Evolutionary conservation across 2,888 invertebrate species (phyloP).

Genomic region (Drosophila austrosaltans): DNA sequence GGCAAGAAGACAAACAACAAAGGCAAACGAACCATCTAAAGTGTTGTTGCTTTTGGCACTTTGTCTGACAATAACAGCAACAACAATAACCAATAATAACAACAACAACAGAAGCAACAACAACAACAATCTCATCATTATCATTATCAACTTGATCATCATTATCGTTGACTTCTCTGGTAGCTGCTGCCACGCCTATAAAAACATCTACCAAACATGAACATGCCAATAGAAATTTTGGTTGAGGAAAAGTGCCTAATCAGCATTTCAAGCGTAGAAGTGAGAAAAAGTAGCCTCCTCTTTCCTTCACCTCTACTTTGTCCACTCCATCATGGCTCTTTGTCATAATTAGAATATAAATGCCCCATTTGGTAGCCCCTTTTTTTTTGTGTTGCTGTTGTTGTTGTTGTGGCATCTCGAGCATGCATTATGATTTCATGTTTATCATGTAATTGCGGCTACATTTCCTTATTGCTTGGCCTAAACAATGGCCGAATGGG

Average conservation of each 20-base stretch:
- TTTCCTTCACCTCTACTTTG: background rate
- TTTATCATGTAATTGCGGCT: constrained; percentile 40
- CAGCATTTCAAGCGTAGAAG: constrained; percentile 53
- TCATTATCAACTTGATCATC: constrained; percentile 28
- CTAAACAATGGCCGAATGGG: constrained; percentile 12
- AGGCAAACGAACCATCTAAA: constrained; percentile 41
- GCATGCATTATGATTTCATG: constrained; percentile 39
- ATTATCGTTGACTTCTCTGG: constrained; percentile 35
- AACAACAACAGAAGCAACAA: constrained; percentile 37
- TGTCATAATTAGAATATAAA: constrained; percentile 75
- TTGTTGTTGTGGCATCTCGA: constrained; percentile 49
- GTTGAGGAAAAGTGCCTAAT: constrained; percentile 65
- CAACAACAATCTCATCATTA: constrained; percentile 38
- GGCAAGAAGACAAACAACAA: constrained; percentile 44
- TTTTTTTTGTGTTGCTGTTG: constrained; percentile 8
- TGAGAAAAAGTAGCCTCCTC: constrained; percentile 30
- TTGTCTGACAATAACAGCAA: constrained; percentile 31
- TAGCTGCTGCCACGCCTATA: constrained; percentile 35
- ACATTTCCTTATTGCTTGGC: constrained; percentile 47
- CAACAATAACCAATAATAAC: constrained; percentile 15
- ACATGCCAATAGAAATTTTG: constrained; percentile 49
- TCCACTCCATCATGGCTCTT: constrained; percentile 46
- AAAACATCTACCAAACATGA: constrained; percentile 20
- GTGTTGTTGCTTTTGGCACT: constrained; percentile 61
- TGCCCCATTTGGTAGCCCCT: constrained; percentile 42